phyloP scores from a whole-genome alignment of 1,140 invertebrate species.

The Bombus waltoni region DNA sequence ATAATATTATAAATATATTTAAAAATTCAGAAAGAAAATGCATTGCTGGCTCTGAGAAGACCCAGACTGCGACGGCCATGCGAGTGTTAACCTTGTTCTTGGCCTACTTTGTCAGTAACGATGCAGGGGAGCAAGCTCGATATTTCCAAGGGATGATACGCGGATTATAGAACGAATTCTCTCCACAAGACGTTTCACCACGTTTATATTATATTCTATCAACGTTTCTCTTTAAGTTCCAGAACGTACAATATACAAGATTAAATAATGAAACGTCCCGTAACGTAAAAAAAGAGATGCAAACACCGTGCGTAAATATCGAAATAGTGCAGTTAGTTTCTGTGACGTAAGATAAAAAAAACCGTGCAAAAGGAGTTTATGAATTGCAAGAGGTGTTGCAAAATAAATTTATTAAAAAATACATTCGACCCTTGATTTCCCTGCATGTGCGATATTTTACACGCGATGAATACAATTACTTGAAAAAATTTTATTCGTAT shows the following conservation, averaged over 20 bases:
- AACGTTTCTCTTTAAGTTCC: background rate
- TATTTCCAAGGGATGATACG: slow-evolving; percentile 56
- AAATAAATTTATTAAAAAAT: background rate
- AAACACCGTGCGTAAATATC: slow-evolving; percentile 21
- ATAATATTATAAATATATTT: no score
- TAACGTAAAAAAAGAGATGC: slow-evolving; percentile 13
- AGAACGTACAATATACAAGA: background rate
- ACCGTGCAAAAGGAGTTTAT: background rate
- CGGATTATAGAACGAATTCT: slow-evolving; percentile 46
- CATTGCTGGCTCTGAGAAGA: background rate
- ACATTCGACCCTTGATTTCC: background rate
- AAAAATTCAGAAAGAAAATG: background rate
- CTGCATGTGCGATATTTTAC: background rate
- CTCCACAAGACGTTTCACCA: background rate
- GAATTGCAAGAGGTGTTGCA: background rate
- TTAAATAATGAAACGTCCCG: slow-evolving; percentile 12
- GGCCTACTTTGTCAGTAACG: slow-evolving; percentile 53
- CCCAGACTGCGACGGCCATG: slow-evolving; percentile 3
- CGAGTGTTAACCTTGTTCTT: slow-evolving; percentile 55
- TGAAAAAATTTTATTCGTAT: background rate
- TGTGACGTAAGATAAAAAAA: background rate
- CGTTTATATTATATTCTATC: background rate
- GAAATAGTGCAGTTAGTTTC: background rate
- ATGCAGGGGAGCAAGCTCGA: slow-evolving; percentile 46
- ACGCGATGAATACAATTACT: slow-evolving; percentile 38